Percentiles rank a stretch among this genome's conserved stretches.
These are phyloP conservation scores for Takifugu flavidus DNA, from an alignment of 2,113 vertebrate species.

Conservation along the genomic window DNA sequence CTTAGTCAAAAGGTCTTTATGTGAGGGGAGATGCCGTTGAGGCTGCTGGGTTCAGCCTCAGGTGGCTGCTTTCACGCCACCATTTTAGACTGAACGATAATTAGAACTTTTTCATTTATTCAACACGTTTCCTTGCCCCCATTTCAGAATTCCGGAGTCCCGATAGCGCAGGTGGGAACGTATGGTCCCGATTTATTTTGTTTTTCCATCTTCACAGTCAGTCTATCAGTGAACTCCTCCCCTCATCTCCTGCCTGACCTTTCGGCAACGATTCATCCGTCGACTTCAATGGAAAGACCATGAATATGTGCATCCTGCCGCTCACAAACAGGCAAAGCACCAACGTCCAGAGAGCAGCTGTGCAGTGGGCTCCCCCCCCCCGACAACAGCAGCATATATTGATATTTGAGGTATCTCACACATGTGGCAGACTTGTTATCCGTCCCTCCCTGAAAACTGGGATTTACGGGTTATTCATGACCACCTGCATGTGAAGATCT, in stretches of 20 bases:
- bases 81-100: neutral
- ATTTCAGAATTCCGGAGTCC: neutral
- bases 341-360: no score
- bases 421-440: conserved; percentile 1
- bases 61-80: neutral
- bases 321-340: no score
- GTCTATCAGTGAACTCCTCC: conserved; percentile 6
- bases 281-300: conserved; percentile 23
- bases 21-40: conserved; percentile 10
- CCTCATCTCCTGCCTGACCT: conserved; percentile 28
- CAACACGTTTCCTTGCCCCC: neutral
- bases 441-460: conserved; percentile 38
- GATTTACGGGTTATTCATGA: conserved; percentile 41
- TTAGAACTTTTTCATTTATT: conserved; percentile 1
- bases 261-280: conserved; percentile 29
- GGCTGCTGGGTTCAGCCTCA: conserved; percentile 15
- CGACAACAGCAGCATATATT: no score
- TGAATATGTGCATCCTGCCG: conserved; percentile 26
- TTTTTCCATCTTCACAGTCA: neutral
- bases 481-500: conserved; percentile 1
- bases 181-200: neutral
- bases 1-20: conserved; percentile 8
- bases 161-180: neutral
- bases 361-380: no score
- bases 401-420: no score